These are phyloP conservation scores for Strix aluco DNA, from an alignment of 2,113 vertebrate genomes.

Conservation along the genomic window DNA sequence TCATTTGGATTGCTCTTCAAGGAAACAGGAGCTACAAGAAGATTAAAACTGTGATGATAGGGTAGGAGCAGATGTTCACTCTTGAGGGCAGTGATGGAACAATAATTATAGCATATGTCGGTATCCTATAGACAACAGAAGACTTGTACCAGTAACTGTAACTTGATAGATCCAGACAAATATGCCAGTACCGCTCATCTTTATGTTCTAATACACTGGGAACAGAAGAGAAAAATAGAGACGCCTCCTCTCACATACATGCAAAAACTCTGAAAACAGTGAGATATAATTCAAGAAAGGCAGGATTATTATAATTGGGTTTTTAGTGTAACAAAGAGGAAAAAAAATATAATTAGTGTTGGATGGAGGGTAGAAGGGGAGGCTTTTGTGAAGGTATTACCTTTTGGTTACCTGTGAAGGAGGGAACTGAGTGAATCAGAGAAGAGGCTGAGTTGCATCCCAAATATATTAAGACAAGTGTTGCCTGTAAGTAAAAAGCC, in stretches of 20 bases:
- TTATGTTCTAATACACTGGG: not conserved
- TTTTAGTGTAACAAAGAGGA: not conserved
- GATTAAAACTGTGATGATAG: not conserved
- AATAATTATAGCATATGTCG: slow-evolving; percentile 17
- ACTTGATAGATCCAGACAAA: not conserved
- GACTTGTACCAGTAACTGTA: not conserved
- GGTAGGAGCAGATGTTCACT: slow-evolving; percentile 39
- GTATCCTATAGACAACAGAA: slow-evolving; percentile 9
- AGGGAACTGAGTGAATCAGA: not conserved
- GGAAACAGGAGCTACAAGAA: slow-evolving; percentile 19
- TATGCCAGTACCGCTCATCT: not conserved
- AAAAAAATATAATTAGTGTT: not conserved
- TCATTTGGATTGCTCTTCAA: slow-evolving; percentile 28
- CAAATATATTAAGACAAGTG: not conserved
- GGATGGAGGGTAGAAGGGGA: not conserved
- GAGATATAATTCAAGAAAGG: not conserved
- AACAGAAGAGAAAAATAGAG: not conserved
- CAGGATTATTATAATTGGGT: not conserved
- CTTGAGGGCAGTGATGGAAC: slow-evolving; percentile 34
- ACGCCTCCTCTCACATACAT: not conserved
- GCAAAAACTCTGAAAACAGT: not conserved
- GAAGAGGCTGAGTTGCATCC: not conserved
- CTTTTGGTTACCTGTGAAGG: not conserved
- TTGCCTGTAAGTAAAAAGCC: not conserved
- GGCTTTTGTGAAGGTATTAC: not conserved